Evolutionary conservation across 2,888 invertebrate genomes (phyloP), one percentile per base, ranked within the genome.

Genomic region (Aphidius colemani): DNA sequence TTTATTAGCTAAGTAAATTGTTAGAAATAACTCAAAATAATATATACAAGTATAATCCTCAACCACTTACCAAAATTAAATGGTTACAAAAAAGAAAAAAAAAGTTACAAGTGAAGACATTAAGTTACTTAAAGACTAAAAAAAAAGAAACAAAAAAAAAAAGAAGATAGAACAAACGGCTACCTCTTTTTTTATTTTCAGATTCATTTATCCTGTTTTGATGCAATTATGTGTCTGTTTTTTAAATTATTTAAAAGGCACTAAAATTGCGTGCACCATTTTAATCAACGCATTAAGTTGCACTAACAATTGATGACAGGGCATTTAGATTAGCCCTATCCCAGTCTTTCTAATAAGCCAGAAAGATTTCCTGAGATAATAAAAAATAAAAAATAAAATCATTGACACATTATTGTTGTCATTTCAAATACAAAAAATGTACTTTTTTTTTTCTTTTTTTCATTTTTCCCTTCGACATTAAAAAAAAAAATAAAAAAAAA

Each of bases 31-130:
- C 67, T 76, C 75, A 74, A 73, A 74, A 69, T 70, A 69, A 66
- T 76, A 75, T 75, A 65, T 75, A 76, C 74, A 78, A 67, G 67
- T 74, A 72, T 73, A 75, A 76, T 78, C 75, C 75, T 76, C 74
- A 78, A 76, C 74, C 76, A 76, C 71, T 74, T 78, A 77, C 72
- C 71, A 72, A 74, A 70, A 48, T 13, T 13, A 55, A 66, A 77
- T 71, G 69, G 71, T 76, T 78, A 78, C 71, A 75, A 74, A 72
- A 70, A 73, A 69, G 59, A 73, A 30, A 30, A 30, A 30, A 30
- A 30, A 30, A 30, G 1, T 30, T 30, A 30, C 30, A 30, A 30
- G 30, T 74, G 70, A 67, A 58, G 67, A 72, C 73, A 70, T 76
- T 75, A 75, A 76, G 70, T 75, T 74, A 72, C 71, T 73, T 68